Conservation (phyloP, 2,113 vertebrate genomes). For the Xiphophorus couchianus region DNA sequence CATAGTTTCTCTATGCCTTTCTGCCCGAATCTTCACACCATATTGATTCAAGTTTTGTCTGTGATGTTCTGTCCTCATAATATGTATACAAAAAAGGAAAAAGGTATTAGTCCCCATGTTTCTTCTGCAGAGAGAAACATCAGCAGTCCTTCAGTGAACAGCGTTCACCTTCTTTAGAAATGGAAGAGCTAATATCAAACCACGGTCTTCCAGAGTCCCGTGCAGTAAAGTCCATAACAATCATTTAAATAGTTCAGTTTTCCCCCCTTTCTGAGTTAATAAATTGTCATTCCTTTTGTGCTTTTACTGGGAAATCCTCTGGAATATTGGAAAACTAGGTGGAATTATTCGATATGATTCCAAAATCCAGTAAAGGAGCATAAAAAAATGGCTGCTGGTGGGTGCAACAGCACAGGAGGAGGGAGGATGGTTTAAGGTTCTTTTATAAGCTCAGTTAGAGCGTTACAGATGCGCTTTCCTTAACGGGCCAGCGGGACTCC, state of each 20-base stretch:
- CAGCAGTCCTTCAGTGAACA: conserved; percentile 46
- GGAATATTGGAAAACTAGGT: conserved; percentile 17
- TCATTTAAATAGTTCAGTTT: conserved; percentile 45
- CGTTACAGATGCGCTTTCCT: conserved; percentile 49
- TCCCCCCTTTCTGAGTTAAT: conserved; percentile 5
- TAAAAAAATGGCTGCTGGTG: conserved; percentile 48
- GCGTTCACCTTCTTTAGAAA: conserved; percentile 38
- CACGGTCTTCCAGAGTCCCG: conserved; percentile 50
- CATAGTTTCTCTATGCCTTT: conserved; percentile 29
- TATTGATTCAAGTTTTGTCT: conserved; percentile 33
- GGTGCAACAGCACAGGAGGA: conserved; percentile 46
- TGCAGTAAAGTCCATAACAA: conserved; percentile 50
- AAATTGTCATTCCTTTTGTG: conserved; percentile 60
- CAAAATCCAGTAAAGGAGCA: conserved; percentile 44
- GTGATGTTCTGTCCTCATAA: conserved; percentile 17
- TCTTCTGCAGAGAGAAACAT: conserved; percentile 22
- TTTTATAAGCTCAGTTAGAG: conserved; percentile 50
- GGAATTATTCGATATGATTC: conserved; percentile 35
- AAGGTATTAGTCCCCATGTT: conserved; percentile 34
- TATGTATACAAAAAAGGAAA: conserved; percentile 19
- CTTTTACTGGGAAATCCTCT: conserved; percentile 53
- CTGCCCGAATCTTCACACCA: conserved; percentile 32
- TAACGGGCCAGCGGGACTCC: conserved; percentile 65
- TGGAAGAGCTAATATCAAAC: conserved; percentile 60
- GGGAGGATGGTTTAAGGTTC: conserved; percentile 26